Conservation (phyloP, 2,888 invertebrate genomes). For the Drosophila gaucha region DNA sequence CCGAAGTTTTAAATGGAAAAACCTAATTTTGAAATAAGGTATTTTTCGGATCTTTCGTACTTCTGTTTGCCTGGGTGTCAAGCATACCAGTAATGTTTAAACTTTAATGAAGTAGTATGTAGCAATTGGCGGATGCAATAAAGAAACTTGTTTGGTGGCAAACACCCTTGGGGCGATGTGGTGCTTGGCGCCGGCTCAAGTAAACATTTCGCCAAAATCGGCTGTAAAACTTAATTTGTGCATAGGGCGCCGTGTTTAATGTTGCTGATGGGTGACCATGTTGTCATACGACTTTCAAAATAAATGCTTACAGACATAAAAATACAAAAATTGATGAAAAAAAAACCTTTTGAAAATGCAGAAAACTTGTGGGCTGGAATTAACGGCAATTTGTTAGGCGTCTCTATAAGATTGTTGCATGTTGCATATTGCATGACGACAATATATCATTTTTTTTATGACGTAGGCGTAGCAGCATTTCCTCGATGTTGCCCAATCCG, state of each 20-base stretch:
- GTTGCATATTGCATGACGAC: constrained; percentile 54
- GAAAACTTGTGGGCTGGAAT: constrained; percentile 21
- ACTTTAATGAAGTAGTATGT: background rate
- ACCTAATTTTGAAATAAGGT: no score
- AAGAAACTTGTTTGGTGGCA: constrained; percentile 18
- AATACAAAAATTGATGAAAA: background rate
- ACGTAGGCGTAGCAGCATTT: constrained; percentile 59
- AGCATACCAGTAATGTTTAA: background rate
- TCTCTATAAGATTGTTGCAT: constrained; percentile 23
- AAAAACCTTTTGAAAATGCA: background rate
- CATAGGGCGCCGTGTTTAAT: constrained; percentile 17
- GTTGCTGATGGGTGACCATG: constrained; percentile 23
- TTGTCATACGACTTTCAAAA: constrained; percentile 61
- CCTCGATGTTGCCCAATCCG: constrained; percentile 60
- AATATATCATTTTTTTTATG: constrained; percentile 47
- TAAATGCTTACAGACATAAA: constrained; percentile 1
- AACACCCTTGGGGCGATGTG: constrained; percentile 28
- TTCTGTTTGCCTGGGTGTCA: background rate
- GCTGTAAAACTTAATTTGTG: constrained; percentile 25
- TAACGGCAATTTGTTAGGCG: constrained; percentile 45
- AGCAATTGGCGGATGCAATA: constrained; percentile 5
- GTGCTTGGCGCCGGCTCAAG: background rate
- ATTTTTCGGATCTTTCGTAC: no score
- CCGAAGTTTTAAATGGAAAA: no score
- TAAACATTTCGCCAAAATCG: constrained; percentile 20